Evolutionary conservation across 2,113 vertebrate genomes (phyloP), one percentile per base, ranked within the genome.

Genomic region (Promerops cafer): DNA sequence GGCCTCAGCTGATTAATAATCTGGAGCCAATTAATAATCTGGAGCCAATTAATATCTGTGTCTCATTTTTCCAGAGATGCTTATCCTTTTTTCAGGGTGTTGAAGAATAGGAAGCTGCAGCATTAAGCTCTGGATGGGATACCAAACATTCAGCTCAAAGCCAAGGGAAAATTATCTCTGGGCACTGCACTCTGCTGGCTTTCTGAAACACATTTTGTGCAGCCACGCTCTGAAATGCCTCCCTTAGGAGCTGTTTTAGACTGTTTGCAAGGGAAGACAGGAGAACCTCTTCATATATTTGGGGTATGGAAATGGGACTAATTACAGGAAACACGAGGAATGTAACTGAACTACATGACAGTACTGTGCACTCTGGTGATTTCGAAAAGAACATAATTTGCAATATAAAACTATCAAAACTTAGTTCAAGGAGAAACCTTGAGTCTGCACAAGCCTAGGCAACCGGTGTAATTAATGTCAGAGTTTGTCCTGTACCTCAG

Each of bases 41-140:
- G 19, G 57, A 74, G 61, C 8, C 1, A 1, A n/a, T 6, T 10
- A 27, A 5, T 24, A 59, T 35, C 20, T 53, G 9, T 33, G 19
- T 13, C 7, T 31, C 27, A 7, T 5, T 15, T 37, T 42, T 47
- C 20, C 33, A 8, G 13, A 30, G 39, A 35, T 40, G 30, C 35
- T 45, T 50, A 30, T 28, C 39, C 0, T 0, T n/a, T 16, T 26
- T n/a, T 59, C 20, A 83, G 26, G 30, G 49, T 22, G 15, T 0
- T 68, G 53, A 24, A 56, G 49, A 37, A 31, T 3, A 52, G 22
- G 31, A 57, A 71, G 19, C 13, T 16, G 17, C 11, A 82, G 16
- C 30, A 35, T 23, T 16, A 20, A 39, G 10, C 42, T 75, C 31
- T 40, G 35, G 22, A 40, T n/a, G 8, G 30, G 26, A 14, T 35